Conservation (phyloP, 2,797 vertebrate species). For the Ateles fusciceps region DNA sequence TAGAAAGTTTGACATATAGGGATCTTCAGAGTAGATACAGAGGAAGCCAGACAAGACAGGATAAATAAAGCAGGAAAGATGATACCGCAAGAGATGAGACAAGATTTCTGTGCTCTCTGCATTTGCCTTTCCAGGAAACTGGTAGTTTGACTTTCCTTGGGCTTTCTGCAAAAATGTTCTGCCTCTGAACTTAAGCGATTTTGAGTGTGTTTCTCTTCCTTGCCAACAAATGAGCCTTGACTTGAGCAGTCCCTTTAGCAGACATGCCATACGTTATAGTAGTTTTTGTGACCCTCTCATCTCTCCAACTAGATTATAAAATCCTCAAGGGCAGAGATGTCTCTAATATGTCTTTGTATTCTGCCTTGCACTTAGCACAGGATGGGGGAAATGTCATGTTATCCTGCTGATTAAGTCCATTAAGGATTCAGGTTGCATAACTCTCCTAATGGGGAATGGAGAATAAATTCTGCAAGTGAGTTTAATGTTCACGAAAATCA, state of each 20-base stretch:
- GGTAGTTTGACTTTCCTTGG: background rate
- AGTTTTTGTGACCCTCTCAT: constrained; percentile 53
- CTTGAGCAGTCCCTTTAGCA: constrained; percentile 37
- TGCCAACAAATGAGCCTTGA: constrained; percentile 54
- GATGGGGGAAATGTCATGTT: constrained; percentile 63
- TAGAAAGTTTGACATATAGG: background rate
- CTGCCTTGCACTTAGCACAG: constrained; percentile 52
- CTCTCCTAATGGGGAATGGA: constrained; percentile 61
- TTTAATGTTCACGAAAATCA: constrained; percentile 66
- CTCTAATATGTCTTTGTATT: constrained; percentile 49
- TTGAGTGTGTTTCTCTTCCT: constrained; percentile 13
- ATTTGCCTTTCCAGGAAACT: background rate
- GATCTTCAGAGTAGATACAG: background rate
- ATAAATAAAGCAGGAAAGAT: background rate
- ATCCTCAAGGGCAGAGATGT: constrained; percentile 55
- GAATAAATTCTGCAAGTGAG: constrained; percentile 65
- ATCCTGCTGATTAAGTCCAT: constrained; percentile 73
- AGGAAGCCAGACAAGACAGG: background rate
- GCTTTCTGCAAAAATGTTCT: constrained; percentile 18
- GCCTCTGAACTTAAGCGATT: constrained; percentile 26
- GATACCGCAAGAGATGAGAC: background rate
- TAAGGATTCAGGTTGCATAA: constrained; percentile 74
- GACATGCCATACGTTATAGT: constrained; percentile 46
- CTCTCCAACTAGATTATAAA: constrained; percentile 59
- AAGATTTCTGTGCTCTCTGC: background rate